Conservation (phyloP, 2,113 vertebrate genomes). For the Phylloscopus trochiloides region DNA sequence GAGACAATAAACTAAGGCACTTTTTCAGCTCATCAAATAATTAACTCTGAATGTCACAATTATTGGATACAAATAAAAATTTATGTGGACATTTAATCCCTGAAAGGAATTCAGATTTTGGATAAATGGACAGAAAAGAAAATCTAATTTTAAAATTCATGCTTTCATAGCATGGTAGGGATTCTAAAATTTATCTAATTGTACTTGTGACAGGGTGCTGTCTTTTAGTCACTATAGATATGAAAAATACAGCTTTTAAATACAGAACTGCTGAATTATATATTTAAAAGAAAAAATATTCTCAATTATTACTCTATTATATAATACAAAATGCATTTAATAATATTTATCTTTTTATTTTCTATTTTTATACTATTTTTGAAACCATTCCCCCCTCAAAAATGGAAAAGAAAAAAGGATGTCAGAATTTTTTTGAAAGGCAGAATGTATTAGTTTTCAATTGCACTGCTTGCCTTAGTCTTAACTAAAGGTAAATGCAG, state of each 20-base stretch:
- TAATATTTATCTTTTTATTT: neutral
- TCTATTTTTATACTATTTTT: neutral
- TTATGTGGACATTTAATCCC: neutral
- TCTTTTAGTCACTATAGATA: neutral
- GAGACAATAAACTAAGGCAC: neutral
- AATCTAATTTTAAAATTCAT: neutral
- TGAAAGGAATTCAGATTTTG: neutral
- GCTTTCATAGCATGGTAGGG: neutral
- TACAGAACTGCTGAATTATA: neutral
- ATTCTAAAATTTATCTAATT: constrained; percentile 11
- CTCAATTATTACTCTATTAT: neutral
- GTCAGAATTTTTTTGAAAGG: neutral
- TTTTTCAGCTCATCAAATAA: neutral
- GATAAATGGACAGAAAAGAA: neutral
- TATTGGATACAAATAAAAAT: neutral
- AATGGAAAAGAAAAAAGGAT: neutral
- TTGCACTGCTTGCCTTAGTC: neutral
- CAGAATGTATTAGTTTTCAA: neutral
- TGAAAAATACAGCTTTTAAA: constrained; percentile 28
- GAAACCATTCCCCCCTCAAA: neutral
- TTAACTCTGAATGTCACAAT: neutral
- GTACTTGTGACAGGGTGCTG: constrained; percentile 6
- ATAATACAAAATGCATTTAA: neutral
- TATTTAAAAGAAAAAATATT: neutral
- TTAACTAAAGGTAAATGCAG: neutral